Evolutionary conservation across 2,888 invertebrate genomes (phyloP).

Genomic region (Zhuqinia jingwanae): DNA sequence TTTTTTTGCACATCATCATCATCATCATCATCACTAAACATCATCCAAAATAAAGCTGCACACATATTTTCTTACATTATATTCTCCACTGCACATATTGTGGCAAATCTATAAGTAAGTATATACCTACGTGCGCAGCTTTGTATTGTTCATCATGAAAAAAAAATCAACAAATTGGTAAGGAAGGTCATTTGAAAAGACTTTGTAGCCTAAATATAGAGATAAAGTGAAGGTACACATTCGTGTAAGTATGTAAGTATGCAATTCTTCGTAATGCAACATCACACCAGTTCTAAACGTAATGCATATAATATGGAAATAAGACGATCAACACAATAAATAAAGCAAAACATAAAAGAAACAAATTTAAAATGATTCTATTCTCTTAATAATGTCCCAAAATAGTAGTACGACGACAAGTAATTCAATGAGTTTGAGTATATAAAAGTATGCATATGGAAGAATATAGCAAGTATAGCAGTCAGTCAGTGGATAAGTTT

Average conservation of each 20-base stretch:
- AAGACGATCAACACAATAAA: conserved; percentile 32
- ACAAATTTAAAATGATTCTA: conserved; percentile 22
- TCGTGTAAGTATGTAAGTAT: not conserved
- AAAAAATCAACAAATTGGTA: conserved; percentile 34
- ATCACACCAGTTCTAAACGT: not conserved
- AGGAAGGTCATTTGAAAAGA: conserved; percentile 37
- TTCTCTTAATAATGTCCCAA: conserved; percentile 11
- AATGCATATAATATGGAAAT: conserved; percentile 36
- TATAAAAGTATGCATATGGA: no score
- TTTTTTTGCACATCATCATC: not conserved
- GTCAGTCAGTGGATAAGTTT: not conserved
- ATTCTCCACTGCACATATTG: not conserved
- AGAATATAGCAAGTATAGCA: no score
- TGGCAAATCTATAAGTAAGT: not conserved
- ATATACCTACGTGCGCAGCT: not conserved
- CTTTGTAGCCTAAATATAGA: conserved; percentile 44
- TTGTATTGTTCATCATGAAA: not conserved
- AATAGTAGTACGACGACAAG: conserved; percentile 14
- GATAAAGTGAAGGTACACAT: conserved; percentile 3
- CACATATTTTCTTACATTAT: not conserved
- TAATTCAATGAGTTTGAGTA: conserved; percentile 5
- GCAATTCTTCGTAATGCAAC: not conserved
- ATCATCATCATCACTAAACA: not conserved
- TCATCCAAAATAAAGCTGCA: conserved; percentile 7
- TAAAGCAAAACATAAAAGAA: conserved; percentile 25